Evolutionary conservation across 1,140 invertebrate genomes (phyloP), one percentile per base, ranked within the genome.

Genomic region (Chelonus insularis): DNA sequence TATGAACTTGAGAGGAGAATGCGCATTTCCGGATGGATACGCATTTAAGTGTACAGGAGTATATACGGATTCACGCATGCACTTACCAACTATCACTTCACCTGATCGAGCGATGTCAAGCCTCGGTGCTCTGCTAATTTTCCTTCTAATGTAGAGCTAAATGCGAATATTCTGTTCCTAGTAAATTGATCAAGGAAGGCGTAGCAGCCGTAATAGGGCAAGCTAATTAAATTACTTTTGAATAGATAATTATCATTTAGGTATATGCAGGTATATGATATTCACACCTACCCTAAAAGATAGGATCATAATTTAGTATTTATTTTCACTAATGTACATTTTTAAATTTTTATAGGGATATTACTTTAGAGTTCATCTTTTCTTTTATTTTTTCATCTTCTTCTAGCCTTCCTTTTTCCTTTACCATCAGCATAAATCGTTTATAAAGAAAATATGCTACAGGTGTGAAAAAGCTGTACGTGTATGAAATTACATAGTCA

Each of bases 41-140:
- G 20, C 18, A 29, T 23, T 16, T 50, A 50, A 25, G 21, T 50
- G 21, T 12, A 25, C 9, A 18, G 21, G 20, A 20, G 23, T 50
- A 50, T 20, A 14, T 3, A 47, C 14, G 1, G 14, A 9, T 50
- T 21, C 47, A 50, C 21, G 47, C 47, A 18, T 50, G 47, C 47
- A 50, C 47, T 50, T 50, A 50, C 47, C 23, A 50, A 50, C 47
- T 18, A 50, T 50, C 47, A 50, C 16, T 50, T 50, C 47, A 50
- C 47, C 7, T 50, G 47, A 50, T 50, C 21, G 47, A 50, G 47
- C 47, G 47, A 50, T 50, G 47, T 25, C 47, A 50, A 50, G 47
- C 47, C 23, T 29, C 20, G 23, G 21, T 50, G 47, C 47, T 21
- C n/a, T 8, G 21, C 47, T 50, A 50, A 50, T 50, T 50, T 50